Conservation (phyloP, 2,888 invertebrate species). For the Meteorus colon region DNA sequence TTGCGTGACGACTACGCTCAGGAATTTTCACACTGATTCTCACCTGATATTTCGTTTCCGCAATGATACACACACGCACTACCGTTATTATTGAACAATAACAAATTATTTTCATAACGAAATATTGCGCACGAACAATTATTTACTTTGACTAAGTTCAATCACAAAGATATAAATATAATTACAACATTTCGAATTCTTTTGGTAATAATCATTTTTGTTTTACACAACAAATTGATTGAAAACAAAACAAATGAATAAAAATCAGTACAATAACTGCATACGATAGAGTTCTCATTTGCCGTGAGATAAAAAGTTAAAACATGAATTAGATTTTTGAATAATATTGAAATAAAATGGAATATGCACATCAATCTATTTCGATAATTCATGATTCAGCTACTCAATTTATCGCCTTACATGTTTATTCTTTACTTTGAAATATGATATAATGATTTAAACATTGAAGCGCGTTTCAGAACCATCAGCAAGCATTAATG, state of each 20-base stretch:
- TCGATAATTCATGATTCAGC: not conserved
- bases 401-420: not conserved
- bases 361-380: not conserved
- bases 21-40: not conserved
- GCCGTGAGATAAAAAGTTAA: not conserved
- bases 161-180: slow-evolving; percentile 1
- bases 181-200: slow-evolving; percentile 14
- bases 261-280: not conserved
- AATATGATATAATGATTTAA: slow-evolving; percentile 70
- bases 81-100: slow-evolving; percentile 44
- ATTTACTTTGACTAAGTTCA: slow-evolving; percentile 7
- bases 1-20: not conserved
- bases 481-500: slow-evolving; percentile 96
- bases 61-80: not conserved
- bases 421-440: too few relatives aligned
- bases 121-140: not conserved
- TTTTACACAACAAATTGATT: not conserved
- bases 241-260: not conserved
- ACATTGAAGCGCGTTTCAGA: slow-evolving; percentile 91
- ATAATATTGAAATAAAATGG: not conserved
- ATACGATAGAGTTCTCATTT: not conserved
- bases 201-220: not conserved
- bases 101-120: not conserved
- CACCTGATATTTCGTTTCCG: not conserved
- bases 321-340: not conserved